These are phyloP conservation scores for Phrynocephalus forsythii DNA, from an alignment of 2,797 vertebrate species.

Conservation along the genomic window DNA sequence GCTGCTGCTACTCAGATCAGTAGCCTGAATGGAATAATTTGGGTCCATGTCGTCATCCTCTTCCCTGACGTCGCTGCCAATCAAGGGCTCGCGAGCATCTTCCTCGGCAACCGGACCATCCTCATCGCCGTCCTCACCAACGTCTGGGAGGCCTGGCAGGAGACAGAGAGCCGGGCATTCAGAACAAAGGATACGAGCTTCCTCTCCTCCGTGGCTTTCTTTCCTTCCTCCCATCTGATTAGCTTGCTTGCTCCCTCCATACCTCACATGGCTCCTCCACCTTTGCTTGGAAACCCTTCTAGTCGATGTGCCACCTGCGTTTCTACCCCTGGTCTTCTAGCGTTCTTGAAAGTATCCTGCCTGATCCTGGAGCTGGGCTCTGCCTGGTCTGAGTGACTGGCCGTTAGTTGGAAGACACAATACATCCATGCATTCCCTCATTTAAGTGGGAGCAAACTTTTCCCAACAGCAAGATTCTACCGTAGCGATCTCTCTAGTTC, in stretches of 20 bases:
- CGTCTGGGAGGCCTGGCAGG: constrained; percentile 83
- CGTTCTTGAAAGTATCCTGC: constrained; percentile 64
- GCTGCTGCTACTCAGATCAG: constrained; percentile 48
- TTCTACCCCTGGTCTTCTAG: constrained; percentile 71
- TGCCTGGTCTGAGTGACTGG: constrained; percentile 70
- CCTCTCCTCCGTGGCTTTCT: constrained; percentile 41
- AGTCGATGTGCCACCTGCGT: constrained; percentile 57
- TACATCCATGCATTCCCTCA: constrained; percentile 64
- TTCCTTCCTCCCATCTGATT: constrained; percentile 46
- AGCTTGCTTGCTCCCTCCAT: constrained; percentile 62
- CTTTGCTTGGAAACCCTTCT: constrained; percentile 70
- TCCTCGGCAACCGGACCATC: constrained; percentile 63
- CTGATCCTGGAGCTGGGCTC: constrained; percentile 56
- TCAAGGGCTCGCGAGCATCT: constrained; percentile 89
- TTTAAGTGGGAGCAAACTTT: constrained; percentile 28
- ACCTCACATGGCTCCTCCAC: constrained; percentile 61
- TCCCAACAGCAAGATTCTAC: constrained; percentile 14
- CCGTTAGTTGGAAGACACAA: constrained; percentile 71
- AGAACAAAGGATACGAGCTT: not conserved
- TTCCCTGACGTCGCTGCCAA: constrained; percentile 76
- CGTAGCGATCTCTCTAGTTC: not conserved
- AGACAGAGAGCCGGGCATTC: constrained; percentile 42
- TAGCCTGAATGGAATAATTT: constrained; percentile 80
- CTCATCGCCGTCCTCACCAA: constrained; percentile 72
- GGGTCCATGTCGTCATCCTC: constrained; percentile 80